Evolutionary conservation across 2,888 invertebrate species (phyloP).

Genomic region (Belgica antarctica): DNA sequence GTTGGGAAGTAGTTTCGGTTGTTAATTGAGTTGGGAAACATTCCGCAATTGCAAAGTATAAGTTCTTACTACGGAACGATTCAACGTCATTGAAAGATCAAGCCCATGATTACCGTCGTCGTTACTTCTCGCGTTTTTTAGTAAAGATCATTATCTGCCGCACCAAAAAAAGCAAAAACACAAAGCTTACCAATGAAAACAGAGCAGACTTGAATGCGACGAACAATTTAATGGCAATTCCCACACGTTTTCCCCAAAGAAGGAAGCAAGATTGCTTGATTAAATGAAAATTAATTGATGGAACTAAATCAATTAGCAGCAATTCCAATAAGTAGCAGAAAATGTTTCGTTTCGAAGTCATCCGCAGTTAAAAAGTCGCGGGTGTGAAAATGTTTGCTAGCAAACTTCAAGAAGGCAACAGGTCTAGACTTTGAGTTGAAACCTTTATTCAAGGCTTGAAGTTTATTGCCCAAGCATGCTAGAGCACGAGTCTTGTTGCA

Average conservation of each 20-base stretch:
- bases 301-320: conserved; percentile 27
- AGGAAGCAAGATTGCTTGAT: background rate
- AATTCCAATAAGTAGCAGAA: too few relatives aligned
- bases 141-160: background rate
- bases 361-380: too few relatives aligned
- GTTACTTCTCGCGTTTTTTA: background rate
- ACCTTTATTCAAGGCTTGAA: too few relatives aligned
- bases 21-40: background rate
- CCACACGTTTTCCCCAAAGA: conserved; percentile 5
- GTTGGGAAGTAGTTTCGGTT: background rate
- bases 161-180: background rate
- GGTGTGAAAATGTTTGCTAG: too few relatives aligned
- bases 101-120: too few relatives aligned
- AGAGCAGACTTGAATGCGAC: background rate
- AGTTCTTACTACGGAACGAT: background rate
- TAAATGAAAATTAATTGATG: conserved; percentile 37
- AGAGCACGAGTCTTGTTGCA: too few relatives aligned
- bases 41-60: background rate
- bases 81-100: background rate
- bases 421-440: too few relatives aligned
- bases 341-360: too few relatives aligned
- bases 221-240: background rate
- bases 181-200: background rate
- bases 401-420: too few relatives aligned
- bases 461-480: too few relatives aligned